Evolutionary conservation across 1,140 invertebrate genomes (phyloP), one percentile per base, ranked within the genome.

Genomic region (Ips typographus): DNA sequence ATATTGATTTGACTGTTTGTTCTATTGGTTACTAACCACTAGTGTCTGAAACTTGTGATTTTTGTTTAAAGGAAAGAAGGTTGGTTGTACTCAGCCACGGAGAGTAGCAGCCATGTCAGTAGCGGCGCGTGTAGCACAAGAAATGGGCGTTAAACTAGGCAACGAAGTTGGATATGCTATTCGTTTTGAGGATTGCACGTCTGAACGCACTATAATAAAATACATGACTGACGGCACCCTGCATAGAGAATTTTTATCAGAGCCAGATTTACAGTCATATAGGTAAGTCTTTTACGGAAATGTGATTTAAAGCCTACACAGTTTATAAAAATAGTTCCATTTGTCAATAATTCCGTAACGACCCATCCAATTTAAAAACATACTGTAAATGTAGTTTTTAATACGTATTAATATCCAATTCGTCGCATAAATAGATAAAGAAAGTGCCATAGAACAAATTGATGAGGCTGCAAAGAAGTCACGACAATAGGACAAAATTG

Each of bases 171-270:
- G 98, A 43, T 99, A 99, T 81, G 95, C 93, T 74, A 99, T 99
- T 75, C 87, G 98, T 79, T 99, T 99, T 85, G 98, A 99, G 86
- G 98, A 99, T 82, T 99, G 98, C 75, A 98, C 97, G 2, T 97
- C 94, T 8, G 89, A 95, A 66, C 90, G 95, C 80, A 99, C 98
- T 5, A 84, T 98, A 55, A 89, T 99, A n/a, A 99, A 99, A 83
- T 99, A 99, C 76, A 99, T 99, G 97, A 99, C 98, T 51, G 98
- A 99, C 84, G 98, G 98, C 78, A 99, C 98, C 77, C 80, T 99
- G 53, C 90, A 99, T 57, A 84, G 98, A 78, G 98, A 99, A 84
- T 99, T 99, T 82, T 84, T 99, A 1, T 93, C 94, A 65, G 98
- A 99, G 82, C 97, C 97, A 1, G 96, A 98, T 84, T 83, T 99